Evolutionary conservation across 2,888 invertebrate genomes (phyloP).

Genomic region (Fragum sueziense): DNA sequence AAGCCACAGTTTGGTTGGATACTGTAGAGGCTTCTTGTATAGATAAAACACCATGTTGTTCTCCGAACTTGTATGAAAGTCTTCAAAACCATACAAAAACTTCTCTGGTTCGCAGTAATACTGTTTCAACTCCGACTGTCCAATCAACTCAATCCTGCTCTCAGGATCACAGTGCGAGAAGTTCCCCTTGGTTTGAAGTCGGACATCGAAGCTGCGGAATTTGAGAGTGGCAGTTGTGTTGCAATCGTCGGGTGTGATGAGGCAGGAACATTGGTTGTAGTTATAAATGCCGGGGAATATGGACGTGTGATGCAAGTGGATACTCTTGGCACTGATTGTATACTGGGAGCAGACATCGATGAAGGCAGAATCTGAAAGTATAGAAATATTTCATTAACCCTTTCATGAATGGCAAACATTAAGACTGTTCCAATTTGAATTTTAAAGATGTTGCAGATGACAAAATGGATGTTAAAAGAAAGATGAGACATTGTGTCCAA

Average conservation of each 20-base stretch:
- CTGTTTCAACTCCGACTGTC: constrained; percentile 40
- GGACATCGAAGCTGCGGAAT: constrained; percentile 59
- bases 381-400: neutral
- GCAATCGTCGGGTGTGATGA: constrained; percentile 61
- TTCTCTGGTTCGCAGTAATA: constrained; percentile 35
- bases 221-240: constrained; percentile 58
- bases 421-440: neutral
- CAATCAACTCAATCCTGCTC: constrained; percentile 57
- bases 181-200: constrained; percentile 58
- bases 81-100: constrained; percentile 49
- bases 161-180: constrained; percentile 52
- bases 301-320: constrained; percentile 52
- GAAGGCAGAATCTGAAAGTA: constrained; percentile 52
- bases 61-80: constrained; percentile 42
- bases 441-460: neutral
- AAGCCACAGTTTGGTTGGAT: constrained; percentile 64
- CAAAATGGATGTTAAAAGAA: neutral
- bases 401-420: neutral
- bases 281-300: constrained; percentile 38
- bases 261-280: constrained; percentile 59
- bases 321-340: constrained; percentile 34
- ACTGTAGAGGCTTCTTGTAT: constrained; percentile 53
- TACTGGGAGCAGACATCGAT: constrained; percentile 57
- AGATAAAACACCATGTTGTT: constrained; percentile 58
- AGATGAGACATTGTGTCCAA: neutral